Base-by-base conservation (phyloP, 2,888 invertebrate species). In the Biston betularia region DNA sequence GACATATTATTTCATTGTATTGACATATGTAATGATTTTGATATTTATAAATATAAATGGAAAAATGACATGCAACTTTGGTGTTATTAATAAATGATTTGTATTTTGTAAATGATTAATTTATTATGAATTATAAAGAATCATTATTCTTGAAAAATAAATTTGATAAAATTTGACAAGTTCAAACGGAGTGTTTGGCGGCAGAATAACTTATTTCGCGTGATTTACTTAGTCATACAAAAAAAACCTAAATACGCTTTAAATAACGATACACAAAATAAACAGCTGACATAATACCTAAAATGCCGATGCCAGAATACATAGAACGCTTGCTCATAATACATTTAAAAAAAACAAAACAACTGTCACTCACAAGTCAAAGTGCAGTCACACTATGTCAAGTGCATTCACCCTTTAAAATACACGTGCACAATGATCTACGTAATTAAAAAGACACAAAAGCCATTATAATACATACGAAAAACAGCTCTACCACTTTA, bases 341-440 rank as follows among this genome's bases (percentile, higher is more conserved):
- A 40, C 34, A 15, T n/a, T 12, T 66, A 54, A 49, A 9, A 24
- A 1, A 6, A 50, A 50, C n/a, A 8, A 62, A 71, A 82, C 78
- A 73, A 63, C 35, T 46, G 45, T 58, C 62, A 66, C 63, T 77
- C 76, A 78, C 76, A 79, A 86, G 85, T 86, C 86, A 87, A 88
- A 90, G 85, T 87, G 88, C 88, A 89, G 81, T 81, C 73, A 74
- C 74, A 75, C 76, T 80, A 68, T 85, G 88, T 84, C 83, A 81
- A 85, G 88, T 84, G 81, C 88, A 81, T 85, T 90, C 79, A 92
- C 89, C 92, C 83, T 83, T 77, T 79, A 81, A n/a, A n/a, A 88
- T 78, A 88, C 89, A 89, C 90, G 90, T 89, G 89, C 81, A 83
- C 63, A 12, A 38, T 49, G 60, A 48, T 61, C 63, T 38, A 38